A percentile compares a stretch with the other conserved stretches of the same genome.
Evolutionary conservation across 2,797 vertebrate genomes (phyloP).

Genomic region (Craterocephalus amniculus): DNA sequence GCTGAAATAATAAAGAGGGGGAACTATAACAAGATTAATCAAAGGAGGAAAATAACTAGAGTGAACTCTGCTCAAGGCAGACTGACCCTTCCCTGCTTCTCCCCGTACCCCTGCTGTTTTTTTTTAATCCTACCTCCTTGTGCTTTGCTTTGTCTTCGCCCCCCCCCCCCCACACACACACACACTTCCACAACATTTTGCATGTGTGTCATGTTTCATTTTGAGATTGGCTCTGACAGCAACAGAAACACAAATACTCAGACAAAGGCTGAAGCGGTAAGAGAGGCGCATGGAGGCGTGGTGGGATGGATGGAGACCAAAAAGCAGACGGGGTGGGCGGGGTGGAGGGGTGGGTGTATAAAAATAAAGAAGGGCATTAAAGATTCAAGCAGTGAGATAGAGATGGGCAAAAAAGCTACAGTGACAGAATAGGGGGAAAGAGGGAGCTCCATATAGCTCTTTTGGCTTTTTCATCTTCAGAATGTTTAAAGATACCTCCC

Average conservation of each 20-base stretch:
- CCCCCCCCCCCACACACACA: not conserved
- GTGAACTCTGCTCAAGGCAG: conserved; percentile 55
- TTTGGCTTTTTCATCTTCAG: conserved; percentile 1
- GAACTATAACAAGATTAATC: conserved; percentile 44
- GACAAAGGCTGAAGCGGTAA: conserved; percentile 30
- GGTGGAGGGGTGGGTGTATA: conserved; percentile 11
- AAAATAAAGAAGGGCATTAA: conserved; percentile 47
- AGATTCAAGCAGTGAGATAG: conserved; percentile 45
- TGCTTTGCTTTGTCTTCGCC: not conserved
- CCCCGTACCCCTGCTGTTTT: conserved; percentile 31
- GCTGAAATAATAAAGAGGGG: conserved; percentile 59
- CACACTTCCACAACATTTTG: conserved; percentile 31
- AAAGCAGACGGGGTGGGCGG: conserved; percentile 13
- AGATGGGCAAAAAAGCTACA: conserved; percentile 35
- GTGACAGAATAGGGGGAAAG: conserved; percentile 12
- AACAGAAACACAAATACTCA: conserved; percentile 32
- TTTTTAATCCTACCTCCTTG: conserved; percentile 21
- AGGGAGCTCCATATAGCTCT: conserved; percentile 1
- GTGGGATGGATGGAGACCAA: conserved; percentile 31
- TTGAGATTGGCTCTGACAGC: conserved; percentile 47
- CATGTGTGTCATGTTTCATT: conserved; percentile 49
- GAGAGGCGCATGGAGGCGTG: conserved; percentile 14
- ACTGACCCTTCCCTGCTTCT: conserved; percentile 41
- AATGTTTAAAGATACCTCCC: conserved; percentile 18
- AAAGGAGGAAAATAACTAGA: conserved; percentile 51